These are phyloP conservation scores for Erinaceus europaeus DNA, from an alignment of 2,113 vertebrate species.

Conservation along the genomic window DNA sequence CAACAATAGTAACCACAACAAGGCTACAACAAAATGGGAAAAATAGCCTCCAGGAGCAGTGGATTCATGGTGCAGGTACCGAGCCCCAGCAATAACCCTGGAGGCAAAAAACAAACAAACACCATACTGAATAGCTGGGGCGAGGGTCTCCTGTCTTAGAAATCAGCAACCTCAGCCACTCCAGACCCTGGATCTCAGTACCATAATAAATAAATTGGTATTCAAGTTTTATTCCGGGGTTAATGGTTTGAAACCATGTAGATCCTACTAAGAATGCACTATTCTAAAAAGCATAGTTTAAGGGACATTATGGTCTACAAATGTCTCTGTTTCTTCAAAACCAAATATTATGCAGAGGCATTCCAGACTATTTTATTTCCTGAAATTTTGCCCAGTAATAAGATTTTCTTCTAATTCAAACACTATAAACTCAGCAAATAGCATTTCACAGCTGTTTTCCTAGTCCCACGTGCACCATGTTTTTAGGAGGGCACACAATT, in stretches of 20 bases:
- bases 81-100: too few species aligned
- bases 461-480: neutral
- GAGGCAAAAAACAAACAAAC: too few species aligned
- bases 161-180: too few species aligned
- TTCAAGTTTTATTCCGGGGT: neutral
- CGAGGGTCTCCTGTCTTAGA: too few species aligned
- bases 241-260: constrained; percentile 28
- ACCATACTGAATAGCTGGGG: too few species aligned
- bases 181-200: too few species aligned
- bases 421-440: neutral
- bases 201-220: neutral
- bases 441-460: neutral
- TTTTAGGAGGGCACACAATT: neutral
- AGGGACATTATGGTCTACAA: neutral
- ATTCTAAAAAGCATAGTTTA: neutral
- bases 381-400: constrained; percentile 6
- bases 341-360: neutral
- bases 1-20: too few species aligned
- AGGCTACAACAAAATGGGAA: too few species aligned
- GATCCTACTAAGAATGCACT: neutral
- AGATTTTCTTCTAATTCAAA: constrained; percentile 18
- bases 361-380: constrained; percentile 6
- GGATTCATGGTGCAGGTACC: too few species aligned
- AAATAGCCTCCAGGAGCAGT: too few species aligned
- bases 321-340: constrained; percentile 15